Base-by-base conservation (phyloP, 2,113 vertebrate genomes). In the Ellobius talpinus region DNA sequence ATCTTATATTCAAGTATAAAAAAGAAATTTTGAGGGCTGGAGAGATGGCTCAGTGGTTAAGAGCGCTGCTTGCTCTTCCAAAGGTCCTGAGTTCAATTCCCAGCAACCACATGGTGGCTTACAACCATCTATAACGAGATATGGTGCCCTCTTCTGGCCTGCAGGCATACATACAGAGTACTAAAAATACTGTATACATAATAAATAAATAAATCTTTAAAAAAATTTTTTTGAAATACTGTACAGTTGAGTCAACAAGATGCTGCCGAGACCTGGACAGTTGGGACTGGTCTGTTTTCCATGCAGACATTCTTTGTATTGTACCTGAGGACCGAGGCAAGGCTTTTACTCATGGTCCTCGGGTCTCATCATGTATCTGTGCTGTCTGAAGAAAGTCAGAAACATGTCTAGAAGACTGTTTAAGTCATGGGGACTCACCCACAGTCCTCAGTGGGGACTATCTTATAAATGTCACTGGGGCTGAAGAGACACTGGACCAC, bases 1-100 rank as follows among this genome's bases (percentile, higher is more conserved):
- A 96, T 91, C 77, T 95, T 95, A 97, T 29, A 45, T 95, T 96
- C 92, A 97, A 97, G 95, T 96, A 0, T 84, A 96, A 96, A 92
- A 72, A 66, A 50, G 17, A 31, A 85, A 73, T 31, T 9, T 42
- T n/a, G n/a, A n/a, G n/a, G n/a, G n/a, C n/a, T n/a, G n/a, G n/a
- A n/a, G n/a, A n/a, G n/a, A n/a, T n/a, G n/a, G n/a, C n/a, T n/a
- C n/a, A n/a, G n/a, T n/a, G n/a, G n/a, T n/a, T n/a, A n/a, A n/a
- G n/a, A n/a, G n/a, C n/a, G n/a, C n/a, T n/a, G n/a, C n/a, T n/a
- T n/a, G n/a, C n/a, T n/a, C n/a, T n/a, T n/a, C n/a, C n/a, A n/a
- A n/a, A n/a, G n/a, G n/a, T n/a, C n/a, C n/a, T n/a, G n/a, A n/a
- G n/a, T n/a, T n/a, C n/a, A n/a, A n/a, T n/a, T n/a, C n/a, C n/a